Evolutionary conservation across 2,113 vertebrate genomes (phyloP).

Genomic region (Sminthopsis crassicaudata): DNA sequence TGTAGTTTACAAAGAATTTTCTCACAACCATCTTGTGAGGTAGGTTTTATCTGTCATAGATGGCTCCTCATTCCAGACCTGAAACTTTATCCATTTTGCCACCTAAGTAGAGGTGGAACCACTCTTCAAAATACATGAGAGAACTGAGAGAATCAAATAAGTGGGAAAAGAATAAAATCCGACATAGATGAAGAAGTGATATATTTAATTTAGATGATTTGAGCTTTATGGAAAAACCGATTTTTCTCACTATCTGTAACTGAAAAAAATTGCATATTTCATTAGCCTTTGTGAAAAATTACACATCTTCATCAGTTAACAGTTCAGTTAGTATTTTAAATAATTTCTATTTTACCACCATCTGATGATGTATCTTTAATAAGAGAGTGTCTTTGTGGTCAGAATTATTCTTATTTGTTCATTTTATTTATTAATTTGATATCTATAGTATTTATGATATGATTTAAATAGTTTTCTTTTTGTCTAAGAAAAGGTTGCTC

Average conservation of each 20-base stretch:
- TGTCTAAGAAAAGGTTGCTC: not conserved
- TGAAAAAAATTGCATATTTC: not conserved
- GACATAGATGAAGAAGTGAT: not conserved
- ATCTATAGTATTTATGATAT: not conserved
- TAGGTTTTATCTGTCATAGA: not conserved
- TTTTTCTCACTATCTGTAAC: not conserved
- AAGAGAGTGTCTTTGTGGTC: not conserved
- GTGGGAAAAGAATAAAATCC: not conserved
- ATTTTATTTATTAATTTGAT: not conserved
- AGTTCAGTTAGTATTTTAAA: not conserved
- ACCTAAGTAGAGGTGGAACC: not conserved
- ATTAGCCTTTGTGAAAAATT: constrained; percentile 1
- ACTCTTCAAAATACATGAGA: not conserved
- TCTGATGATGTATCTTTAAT: not conserved
- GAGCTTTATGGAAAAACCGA: not conserved
- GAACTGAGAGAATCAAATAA: not conserved
- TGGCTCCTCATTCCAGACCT: not conserved
- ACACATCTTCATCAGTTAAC: not conserved
- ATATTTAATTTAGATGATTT: not conserved
- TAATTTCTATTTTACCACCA: not conserved
- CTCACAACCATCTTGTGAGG: not conserved
- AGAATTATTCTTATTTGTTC: not conserved
- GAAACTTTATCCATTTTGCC: not conserved
- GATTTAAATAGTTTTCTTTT: not conserved
- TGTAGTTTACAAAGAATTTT: not conserved